Evolutionary conservation across 2,797 vertebrate species (phyloP).

Genomic region (Moxostoma hubbsi): DNA sequence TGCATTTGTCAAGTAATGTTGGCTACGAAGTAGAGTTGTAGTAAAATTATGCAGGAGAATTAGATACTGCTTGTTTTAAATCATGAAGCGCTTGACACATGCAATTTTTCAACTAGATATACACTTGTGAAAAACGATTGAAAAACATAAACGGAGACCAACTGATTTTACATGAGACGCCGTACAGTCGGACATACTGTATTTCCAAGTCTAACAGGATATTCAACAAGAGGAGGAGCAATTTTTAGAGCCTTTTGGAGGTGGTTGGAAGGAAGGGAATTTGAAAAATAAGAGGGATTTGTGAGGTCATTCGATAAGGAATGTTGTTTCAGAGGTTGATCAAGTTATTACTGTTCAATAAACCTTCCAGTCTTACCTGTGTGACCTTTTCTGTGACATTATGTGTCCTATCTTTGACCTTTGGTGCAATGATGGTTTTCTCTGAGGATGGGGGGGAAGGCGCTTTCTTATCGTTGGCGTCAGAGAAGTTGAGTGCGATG

Average conservation of each 20-base stretch:
- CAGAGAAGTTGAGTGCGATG: conserved; percentile 95
- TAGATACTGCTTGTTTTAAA: conserved; percentile 1
- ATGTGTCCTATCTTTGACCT: conserved; percentile 98
- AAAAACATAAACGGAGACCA: neutral
- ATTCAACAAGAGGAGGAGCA: no score
- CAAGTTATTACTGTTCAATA: neutral
- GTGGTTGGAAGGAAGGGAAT: no score
- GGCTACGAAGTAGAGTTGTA: no score
- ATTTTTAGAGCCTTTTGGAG: no score
- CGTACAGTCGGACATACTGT: neutral
- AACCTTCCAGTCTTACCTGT: conserved; percentile 80
- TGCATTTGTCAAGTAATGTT: neutral
- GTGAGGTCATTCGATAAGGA: no score
- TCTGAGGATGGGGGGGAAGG: conserved; percentile 94
- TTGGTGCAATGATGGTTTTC: conserved; percentile 95
- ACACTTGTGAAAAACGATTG: neutral
- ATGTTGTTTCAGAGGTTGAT: no score
- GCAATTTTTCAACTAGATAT: neutral
- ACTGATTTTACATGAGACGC: neutral
- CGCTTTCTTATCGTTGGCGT: conserved; percentile 91
- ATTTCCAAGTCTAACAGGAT: no score
- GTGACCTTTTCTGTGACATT: conserved; percentile 99
- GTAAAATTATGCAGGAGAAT: conserved; percentile 4
- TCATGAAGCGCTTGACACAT: neutral
- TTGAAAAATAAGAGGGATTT: no score